phyloP scores from a whole-genome alignment of 2,797 vertebrate species.

The Sebastes taczanowskii region DNA sequence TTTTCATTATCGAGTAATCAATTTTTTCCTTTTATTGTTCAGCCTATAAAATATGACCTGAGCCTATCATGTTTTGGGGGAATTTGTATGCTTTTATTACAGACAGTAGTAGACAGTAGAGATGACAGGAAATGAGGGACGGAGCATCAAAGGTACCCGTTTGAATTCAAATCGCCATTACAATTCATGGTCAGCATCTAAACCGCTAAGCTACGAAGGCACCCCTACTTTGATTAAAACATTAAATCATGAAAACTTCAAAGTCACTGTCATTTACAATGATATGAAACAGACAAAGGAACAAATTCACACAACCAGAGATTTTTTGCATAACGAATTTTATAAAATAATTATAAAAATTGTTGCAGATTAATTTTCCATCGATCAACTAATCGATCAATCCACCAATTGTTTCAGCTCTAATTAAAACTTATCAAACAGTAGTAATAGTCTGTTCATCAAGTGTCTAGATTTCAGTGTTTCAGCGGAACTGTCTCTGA shows the following conservation, averaged over 20 bases:
- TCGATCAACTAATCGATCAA: neutral
- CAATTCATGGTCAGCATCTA: neutral
- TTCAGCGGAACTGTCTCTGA: conserved; percentile 14
- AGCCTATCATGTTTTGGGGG: neutral
- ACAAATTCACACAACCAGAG: neutral
- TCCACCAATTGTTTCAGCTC: neutral
- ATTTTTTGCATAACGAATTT: neutral
- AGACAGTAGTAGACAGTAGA: neutral
- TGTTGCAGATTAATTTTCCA: neutral
- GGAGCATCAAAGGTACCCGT: neutral
- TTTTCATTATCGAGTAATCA: neutral
- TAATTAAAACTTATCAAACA: neutral
- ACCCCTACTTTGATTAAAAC: neutral
- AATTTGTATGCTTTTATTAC: neutral
- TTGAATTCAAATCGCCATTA: neutral
- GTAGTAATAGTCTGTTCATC: neutral
- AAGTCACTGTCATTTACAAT: neutral
- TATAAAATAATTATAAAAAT: neutral
- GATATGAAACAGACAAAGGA: neutral
- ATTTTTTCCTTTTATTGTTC: neutral
- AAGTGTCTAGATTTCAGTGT: neutral
- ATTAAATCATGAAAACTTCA: neutral
- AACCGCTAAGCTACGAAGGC: neutral
- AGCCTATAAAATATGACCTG: neutral
- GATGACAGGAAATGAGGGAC: neutral